Base-by-base conservation (phyloP, 2,888 invertebrate genomes). In the Scaptomyza parva region DNA sequence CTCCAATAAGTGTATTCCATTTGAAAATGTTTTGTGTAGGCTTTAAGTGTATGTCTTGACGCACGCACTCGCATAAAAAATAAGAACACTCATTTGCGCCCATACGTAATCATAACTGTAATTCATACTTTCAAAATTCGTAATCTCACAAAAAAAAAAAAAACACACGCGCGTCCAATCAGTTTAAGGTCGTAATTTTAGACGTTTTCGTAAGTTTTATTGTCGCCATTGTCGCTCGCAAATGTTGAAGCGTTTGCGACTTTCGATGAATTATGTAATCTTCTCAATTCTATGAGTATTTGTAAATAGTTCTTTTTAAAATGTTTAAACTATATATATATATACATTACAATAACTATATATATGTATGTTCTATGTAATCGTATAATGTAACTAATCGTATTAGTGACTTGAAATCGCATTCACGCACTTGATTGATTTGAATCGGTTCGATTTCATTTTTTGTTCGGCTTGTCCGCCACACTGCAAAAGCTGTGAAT, bases 401-500 rank as follows among this genome's bases (percentile, higher is more conserved):
- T 73, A 74, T 62, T 70, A 78, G 79, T 78, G 87, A 70, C 75
- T 79, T 67, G 68, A 76, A 74, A 77, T 70, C 76, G 66, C 82
- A 86, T 87, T 82, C 85, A 81, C 75, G 43, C 66, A 71, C 50
- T 28, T 6, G 51, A 45, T 61, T 62, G 58, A 48, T 65, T 53
- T 57, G 45, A 55, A 66, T 70, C 50, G 66, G 39, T 53, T 71
- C 55, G 72, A 71, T 73, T 70, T 73, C 57, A 76, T 73, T 60
- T 57, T 41, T 66, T 44, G 51, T 76, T 76, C 54, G 80, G 83
- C 84, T 70, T 70, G 53, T 67, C 69, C 26, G 53, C 76, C 63
- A 66, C 51, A 67, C 61, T 70, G 82, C 79, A 76, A 81, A 79
- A 73, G 88, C 84, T 84, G 88, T 84, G 84, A 84, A 86, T 88